Conservation (phyloP, 2,797 vertebrate genomes). For the Siniperca undulata region DNA sequence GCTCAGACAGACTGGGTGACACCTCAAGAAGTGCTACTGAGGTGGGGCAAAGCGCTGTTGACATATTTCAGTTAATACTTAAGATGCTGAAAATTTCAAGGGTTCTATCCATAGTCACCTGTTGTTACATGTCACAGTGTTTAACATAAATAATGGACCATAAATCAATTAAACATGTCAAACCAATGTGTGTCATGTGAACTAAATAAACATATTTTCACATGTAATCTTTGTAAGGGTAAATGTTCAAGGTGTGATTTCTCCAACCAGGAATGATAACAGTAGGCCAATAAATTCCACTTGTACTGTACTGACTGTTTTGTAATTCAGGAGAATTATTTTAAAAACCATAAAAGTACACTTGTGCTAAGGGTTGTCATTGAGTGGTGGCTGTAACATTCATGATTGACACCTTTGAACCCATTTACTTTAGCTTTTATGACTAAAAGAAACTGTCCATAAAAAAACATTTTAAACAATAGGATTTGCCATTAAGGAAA, state of each 20-base stretch:
- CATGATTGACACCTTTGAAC: background rate
- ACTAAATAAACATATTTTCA: background rate
- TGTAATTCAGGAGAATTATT: background rate
- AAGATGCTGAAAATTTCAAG: background rate
- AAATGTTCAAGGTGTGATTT: background rate
- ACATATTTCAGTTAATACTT: slow-evolving; percentile 3
- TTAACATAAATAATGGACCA: background rate
- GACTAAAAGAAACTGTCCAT: background rate
- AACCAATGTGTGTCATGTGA: background rate
- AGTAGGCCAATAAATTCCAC: background rate
- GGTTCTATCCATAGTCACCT: background rate
- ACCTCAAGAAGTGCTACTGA: slow-evolving; percentile 15
- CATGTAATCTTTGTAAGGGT: background rate
- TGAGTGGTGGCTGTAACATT: background rate
- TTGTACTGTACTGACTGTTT: background rate
- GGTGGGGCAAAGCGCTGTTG: background rate
- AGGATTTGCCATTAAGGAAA: background rate
- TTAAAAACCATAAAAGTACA: background rate
- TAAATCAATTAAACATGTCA: background rate
- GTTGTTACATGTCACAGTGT: background rate
- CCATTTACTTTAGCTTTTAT: background rate
- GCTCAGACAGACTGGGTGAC: slow-evolving; percentile 24
- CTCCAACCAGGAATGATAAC: background rate
- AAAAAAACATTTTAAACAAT: background rate
- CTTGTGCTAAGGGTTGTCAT: background rate